Conservation (phyloP, 2,888 invertebrate species). For the Amiota mariae region DNA sequence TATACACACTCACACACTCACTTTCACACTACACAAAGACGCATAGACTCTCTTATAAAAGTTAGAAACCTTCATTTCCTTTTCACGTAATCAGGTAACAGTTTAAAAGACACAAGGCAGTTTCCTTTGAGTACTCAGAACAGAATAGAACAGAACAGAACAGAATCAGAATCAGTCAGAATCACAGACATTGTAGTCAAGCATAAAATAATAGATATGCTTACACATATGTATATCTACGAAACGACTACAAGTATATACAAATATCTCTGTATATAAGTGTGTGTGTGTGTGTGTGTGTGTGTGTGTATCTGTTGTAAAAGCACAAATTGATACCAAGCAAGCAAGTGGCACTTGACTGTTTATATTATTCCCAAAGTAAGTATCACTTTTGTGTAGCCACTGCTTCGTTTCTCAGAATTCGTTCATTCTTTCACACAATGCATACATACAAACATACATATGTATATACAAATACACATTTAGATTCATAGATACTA, state of each 20-base stretch:
- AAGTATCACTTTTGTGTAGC: neutral
- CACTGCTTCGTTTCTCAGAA: neutral
- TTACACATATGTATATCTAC: neutral
- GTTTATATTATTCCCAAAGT: constrained; percentile 21
- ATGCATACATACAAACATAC: too few species aligned
- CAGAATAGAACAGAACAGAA: too few species aligned
- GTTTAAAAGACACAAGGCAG: too few species aligned
- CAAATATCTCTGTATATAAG: neutral
- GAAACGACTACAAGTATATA: neutral
- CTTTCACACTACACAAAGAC: constrained; percentile 11
- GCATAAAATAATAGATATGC: constrained; percentile 20
- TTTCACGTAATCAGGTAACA: too few species aligned
- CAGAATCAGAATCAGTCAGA: too few species aligned
- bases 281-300: neutral
- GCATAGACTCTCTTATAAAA: neutral
- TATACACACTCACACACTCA: constrained; percentile 7
- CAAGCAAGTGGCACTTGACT: constrained; percentile 15
- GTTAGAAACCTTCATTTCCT: too few species aligned
- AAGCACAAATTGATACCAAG: constrained; percentile 12
- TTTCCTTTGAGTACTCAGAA: too few species aligned
- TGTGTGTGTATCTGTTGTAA: neutral
- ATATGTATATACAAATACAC: too few species aligned
- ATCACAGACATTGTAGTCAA: too few species aligned
- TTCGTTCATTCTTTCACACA: neutral
- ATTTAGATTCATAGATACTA: too few species aligned